phyloP scores from a whole-genome alignment of 30 jellyfish, hydroid and myxozoan species.

The Hydractinia symbiolongicarpus region DNA sequence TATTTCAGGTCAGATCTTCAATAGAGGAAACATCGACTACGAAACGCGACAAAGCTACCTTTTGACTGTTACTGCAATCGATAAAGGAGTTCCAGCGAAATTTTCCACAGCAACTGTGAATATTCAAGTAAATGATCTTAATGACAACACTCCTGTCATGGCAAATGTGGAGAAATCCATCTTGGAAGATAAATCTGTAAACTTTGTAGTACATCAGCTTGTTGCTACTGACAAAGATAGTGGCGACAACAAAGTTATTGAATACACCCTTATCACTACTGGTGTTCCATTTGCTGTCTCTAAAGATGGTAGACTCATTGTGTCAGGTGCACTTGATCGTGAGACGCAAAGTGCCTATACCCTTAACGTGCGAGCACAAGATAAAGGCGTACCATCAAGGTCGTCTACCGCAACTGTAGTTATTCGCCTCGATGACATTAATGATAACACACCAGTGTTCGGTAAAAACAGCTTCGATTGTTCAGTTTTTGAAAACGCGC shows the following conservation, averaged over 20 bases:
- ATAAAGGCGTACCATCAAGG: conserved; percentile 26
- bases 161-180: conserved; percentile 20
- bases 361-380: conserved; percentile 50
- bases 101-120: conserved; percentile 32
- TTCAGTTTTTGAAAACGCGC: conserved; percentile 61
- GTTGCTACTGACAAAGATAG: conserved; percentile 62
- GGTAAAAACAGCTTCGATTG: conserved; percentile 32
- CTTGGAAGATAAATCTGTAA: conserved; percentile 39
- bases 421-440: conserved; percentile 51
- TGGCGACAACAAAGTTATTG: conserved; percentile 35
- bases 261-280: not conserved
- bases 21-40: conserved; percentile 29
- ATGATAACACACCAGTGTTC: conserved; percentile 69
- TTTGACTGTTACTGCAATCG: conserved; percentile 41
- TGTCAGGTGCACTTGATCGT: conserved; percentile 37
- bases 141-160: conserved; percentile 19
- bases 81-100: conserved; percentile 48
- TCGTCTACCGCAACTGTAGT: conserved; percentile 41
- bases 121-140: not conserved
- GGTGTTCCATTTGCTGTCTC: conserved; percentile 34
- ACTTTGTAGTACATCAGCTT: conserved; percentile 27
- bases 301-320: conserved; percentile 35
- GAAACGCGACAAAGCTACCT: conserved; percentile 22
- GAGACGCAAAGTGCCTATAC: conserved; percentile 52
- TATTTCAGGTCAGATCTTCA: conserved; percentile 11